Evolutionary conservation across 2,113 vertebrate species (phyloP), one percentile per base, ranked within the genome.

Genomic region (Eptesicus fuscus): DNA sequence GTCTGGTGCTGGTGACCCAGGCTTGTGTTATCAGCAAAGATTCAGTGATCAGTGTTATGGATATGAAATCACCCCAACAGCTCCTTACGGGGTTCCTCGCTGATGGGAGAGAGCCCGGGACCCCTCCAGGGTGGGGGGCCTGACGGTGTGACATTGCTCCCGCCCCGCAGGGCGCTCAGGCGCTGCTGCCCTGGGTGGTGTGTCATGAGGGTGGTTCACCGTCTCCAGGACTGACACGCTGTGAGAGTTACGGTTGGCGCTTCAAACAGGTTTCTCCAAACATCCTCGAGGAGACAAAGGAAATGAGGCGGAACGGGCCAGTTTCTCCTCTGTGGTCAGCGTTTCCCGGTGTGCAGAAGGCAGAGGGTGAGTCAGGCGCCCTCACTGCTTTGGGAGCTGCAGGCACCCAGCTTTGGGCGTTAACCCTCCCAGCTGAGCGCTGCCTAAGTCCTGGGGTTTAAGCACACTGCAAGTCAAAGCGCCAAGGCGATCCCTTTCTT

Each of bases 291-390:
- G 16, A 83, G 51, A 73, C 13, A 92, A 88, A 65, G 11, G 32
- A 96, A 87, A 67, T 25, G 35, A 82, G 73, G 44, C 56, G 42
- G 59, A 83, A 90, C 28, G 47, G 85, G 65, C 53, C 49, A 13
- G n/a, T 88, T 85, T 95, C 63, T 94, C 76, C 86, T 95, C 59
- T 78, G 94, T 90, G 89, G 89, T 77, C 56, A 69, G 61, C 63
- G 35, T 85, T 95, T 37, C 76, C 25, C 28, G 74, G 35, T 92
- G 93, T 6, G 4, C 23, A 74, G 59, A 20, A 89, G n/a, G n/a
- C n/a, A n/a, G n/a, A n/a, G 9, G 42, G 16, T 96, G 96, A 96
- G 90, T 97, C 96, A 97, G 71, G 88, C 18, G n/a, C 42, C 37
- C 1, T 85, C 92, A 82, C 22, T 65, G 32, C 59, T 91, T 79